These are phyloP conservation scores for Ormyrus labotus DNA, from an alignment of 2,888 invertebrate genomes.

Conservation along the genomic window DNA sequence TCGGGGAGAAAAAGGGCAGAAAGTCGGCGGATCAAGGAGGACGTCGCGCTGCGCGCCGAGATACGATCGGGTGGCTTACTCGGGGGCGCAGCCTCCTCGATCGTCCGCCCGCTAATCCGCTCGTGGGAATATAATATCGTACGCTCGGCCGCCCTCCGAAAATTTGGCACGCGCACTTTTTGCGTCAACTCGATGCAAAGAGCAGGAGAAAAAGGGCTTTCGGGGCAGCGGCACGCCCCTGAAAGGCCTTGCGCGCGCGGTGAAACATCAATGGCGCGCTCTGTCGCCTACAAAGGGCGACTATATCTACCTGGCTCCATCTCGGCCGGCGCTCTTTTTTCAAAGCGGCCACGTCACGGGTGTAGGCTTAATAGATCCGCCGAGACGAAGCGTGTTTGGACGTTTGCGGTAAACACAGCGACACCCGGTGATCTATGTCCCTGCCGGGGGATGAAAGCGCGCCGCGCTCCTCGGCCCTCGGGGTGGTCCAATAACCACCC, in stretches of 20 bases:
- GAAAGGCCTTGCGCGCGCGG: conserved; percentile 59
- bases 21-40: conserved; percentile 72
- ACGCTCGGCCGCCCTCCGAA: too few relatives aligned
- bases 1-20: conserved; percentile 27
- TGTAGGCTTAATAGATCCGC: conserved; percentile 71
- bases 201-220: conserved; percentile 48
- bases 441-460: conserved; percentile 66
- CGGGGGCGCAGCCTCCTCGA: too few relatives aligned
- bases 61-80: conserved; percentile 66
- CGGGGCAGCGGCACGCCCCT: conserved; percentile 59
- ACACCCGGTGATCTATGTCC: conserved; percentile 74
- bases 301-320: conserved; percentile 65
- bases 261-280: conserved; percentile 66
- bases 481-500: conserved; percentile 62
- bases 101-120: too few relatives aligned
- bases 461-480: conserved; percentile 61
- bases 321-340: conserved; percentile 50
- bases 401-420: conserved; percentile 75
- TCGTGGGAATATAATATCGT: too few relatives aligned
- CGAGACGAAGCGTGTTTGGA: conserved; percentile 71
- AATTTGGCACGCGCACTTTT: too few relatives aligned
- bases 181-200: too few relatives aligned
- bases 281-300: conserved; percentile 57
- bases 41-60: conserved; percentile 70
- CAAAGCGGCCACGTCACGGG: conserved; percentile 52